Conservation (phyloP, 2,797 vertebrate species). For the Enteromius argenteus region DNA sequence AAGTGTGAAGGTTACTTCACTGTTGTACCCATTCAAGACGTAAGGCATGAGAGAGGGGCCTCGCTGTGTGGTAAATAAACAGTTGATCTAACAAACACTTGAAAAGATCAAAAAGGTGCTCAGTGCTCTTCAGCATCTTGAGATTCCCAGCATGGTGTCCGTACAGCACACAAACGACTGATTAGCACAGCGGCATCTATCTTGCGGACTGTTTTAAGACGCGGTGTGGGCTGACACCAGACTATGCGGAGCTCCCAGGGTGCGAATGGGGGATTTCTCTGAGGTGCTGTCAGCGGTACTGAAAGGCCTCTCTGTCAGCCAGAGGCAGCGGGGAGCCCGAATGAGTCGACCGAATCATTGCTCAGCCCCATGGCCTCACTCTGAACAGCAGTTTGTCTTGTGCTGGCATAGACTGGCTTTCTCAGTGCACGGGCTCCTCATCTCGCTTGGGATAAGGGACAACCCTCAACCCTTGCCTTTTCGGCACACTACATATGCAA, state of each 20-base stretch:
- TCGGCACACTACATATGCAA: conserved; percentile 61
- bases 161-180: conserved; percentile 60
- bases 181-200: conserved; percentile 65
- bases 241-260: conserved; percentile 60
- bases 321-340: conserved; percentile 51
- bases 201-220: conserved; percentile 60
- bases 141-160: conserved; percentile 58
- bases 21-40: conserved; percentile 55
- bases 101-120: conserved; percentile 67
- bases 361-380: conserved; percentile 55
- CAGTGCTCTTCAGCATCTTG: conserved; percentile 61
- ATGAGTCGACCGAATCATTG: conserved; percentile 53
- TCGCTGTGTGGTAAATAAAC: conserved; percentile 66
- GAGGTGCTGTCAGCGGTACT: conserved; percentile 59
- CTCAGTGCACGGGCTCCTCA: conserved; percentile 54
- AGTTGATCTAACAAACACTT: conserved; percentile 65
- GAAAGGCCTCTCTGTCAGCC: conserved; percentile 61
- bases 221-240: conserved; percentile 60
- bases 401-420: conserved; percentile 53
- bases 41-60: conserved; percentile 54
- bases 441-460: conserved; percentile 44
- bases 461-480: conserved; percentile 48
- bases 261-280: conserved; percentile 55
- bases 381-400: conserved; percentile 62
- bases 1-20: conserved; percentile 59